These are phyloP conservation scores for Chironomus tepperi DNA, from an alignment of 1,140 invertebrate species.

Conservation along the genomic window DNA sequence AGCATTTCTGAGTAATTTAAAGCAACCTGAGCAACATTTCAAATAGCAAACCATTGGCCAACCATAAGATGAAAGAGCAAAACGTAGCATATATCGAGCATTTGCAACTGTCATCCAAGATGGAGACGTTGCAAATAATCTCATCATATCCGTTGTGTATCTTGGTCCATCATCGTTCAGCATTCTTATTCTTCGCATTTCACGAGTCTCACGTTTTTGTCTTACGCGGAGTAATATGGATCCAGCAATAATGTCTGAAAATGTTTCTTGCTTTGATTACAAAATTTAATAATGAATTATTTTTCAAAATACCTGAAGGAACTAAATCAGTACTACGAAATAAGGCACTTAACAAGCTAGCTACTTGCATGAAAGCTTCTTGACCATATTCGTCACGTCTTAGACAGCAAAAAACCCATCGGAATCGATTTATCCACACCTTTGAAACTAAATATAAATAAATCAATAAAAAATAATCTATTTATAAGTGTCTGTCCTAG, in stretches of 20 bases:
- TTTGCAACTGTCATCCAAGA: constrained; percentile 72
- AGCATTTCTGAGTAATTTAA: constrained; percentile 57
- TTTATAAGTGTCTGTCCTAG: too few species aligned
- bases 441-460: constrained; percentile 46
- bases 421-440: constrained; percentile 61
- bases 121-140: constrained; percentile 52
- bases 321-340: constrained; percentile 80
- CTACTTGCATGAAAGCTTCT: constrained; percentile 76
- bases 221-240: constrained; percentile 66
- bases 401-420: constrained; percentile 72
- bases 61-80: constrained; percentile 77
- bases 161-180: constrained; percentile 55
- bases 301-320: constrained; percentile 57
- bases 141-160: constrained; percentile 50
- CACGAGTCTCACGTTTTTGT: constrained; percentile 60
- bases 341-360: constrained; percentile 64
- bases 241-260: constrained; percentile 64
- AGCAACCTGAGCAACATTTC: constrained; percentile 63
- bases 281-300: background rate
- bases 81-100: constrained; percentile 64
- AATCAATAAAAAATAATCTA: constrained; percentile 27
- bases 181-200: constrained; percentile 58
- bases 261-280: too few species aligned
- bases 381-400: constrained; percentile 66
- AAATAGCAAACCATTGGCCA: constrained; percentile 81